Evolutionary conservation across 2,888 invertebrate genomes (phyloP).

Genomic region (Perithous albicinctus): DNA sequence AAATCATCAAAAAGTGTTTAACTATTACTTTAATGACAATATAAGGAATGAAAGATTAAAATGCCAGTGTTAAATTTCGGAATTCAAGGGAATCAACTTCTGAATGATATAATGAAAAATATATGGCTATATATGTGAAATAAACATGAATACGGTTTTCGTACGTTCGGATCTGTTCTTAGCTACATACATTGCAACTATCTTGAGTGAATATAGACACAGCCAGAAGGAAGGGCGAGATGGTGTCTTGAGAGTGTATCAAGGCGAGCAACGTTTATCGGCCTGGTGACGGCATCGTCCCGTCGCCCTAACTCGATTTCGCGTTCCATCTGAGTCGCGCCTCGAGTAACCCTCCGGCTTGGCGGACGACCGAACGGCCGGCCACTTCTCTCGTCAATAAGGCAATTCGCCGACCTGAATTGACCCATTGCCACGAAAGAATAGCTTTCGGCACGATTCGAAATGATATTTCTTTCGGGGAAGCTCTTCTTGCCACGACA

Average conservation of each 20-base stretch:
- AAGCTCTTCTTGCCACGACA: constrained; percentile 34
- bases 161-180: constrained; percentile 32
- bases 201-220: constrained; percentile 33
- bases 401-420: constrained; percentile 84
- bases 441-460: constrained; percentile 65
- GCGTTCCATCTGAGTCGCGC: constrained; percentile 83
- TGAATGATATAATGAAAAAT: no score
- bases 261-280: constrained; percentile 57
- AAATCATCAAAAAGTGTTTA: neutral
- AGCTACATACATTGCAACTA: neutral
- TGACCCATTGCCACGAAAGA: constrained; percentile 77
- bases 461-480: constrained; percentile 63
- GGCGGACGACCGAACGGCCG: constrained; percentile 71
- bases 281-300: constrained; percentile 61
- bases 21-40: no score
- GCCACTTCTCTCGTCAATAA: constrained; percentile 81
- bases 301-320: constrained; percentile 80
- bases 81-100: no score
- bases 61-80: neutral
- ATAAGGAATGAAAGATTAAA: neutral
- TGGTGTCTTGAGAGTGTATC: constrained; percentile 47
- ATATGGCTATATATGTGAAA: no score
- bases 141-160: constrained; percentile 34
- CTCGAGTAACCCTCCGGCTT: constrained; percentile 73
- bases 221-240: constrained; percentile 26